Conservation (phyloP, 2,113 vertebrate genomes). For the Cavia porcellus region DNA sequence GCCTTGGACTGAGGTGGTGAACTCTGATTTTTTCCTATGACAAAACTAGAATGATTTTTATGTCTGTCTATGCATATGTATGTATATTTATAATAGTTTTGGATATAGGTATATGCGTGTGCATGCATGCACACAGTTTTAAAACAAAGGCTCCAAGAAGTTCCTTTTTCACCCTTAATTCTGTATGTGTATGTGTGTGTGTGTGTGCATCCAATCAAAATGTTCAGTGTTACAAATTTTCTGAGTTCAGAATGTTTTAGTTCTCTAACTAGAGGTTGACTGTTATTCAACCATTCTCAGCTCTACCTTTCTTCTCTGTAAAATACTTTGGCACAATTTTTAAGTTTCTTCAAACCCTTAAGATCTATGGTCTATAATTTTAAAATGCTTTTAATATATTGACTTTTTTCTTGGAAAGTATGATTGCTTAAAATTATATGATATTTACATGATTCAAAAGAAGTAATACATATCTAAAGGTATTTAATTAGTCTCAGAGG, state of each 20-base stretch:
- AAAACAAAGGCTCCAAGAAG: constrained; percentile 29
- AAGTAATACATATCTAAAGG: background rate
- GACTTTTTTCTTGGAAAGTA: background rate
- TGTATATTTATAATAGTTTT: background rate
- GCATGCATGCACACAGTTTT: accelerated
- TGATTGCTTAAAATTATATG: constrained; percentile 37
- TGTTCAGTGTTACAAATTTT: background rate
- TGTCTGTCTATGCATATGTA: background rate
- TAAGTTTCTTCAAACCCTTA: background rate
- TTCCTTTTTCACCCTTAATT: background rate
- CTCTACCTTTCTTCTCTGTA: constrained; percentile 4
- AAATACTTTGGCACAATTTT: background rate
- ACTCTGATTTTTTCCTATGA: background rate
- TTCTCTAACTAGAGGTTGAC: background rate
- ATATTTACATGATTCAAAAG: background rate
- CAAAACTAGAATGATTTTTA: constrained; percentile 57
- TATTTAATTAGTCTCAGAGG: background rate
- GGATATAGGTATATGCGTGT: background rate
- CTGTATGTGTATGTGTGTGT: too few species aligned
- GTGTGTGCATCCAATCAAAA: background rate
- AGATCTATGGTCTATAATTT: background rate
- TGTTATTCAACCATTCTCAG: background rate
- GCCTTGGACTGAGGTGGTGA: constrained; percentile 55
- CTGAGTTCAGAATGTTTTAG: background rate
- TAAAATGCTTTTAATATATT: background rate